phyloP scores from a whole-genome alignment of 2,113 vertebrate genomes.

The Leptosomus discolor region DNA sequence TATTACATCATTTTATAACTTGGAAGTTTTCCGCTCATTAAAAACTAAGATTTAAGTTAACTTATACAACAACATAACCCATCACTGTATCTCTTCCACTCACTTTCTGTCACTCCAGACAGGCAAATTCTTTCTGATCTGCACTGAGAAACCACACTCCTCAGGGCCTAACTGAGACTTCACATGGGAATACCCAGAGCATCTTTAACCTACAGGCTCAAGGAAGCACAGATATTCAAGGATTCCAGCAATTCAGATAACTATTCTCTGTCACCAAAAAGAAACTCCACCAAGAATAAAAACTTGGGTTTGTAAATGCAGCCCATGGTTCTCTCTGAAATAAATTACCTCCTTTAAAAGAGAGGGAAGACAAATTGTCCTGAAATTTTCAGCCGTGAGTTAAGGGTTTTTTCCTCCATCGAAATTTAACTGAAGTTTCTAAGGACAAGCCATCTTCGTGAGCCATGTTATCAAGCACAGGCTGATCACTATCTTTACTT shows the following conservation, averaged over 20 bases:
- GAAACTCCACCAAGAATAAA: neutral
- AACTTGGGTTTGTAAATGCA: neutral
- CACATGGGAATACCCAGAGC: neutral
- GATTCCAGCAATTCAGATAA: neutral
- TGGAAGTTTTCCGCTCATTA: neutral
- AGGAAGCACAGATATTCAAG: neutral
- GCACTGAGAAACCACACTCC: neutral
- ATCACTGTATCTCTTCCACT: neutral
- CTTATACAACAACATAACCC: neutral
- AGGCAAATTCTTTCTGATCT: neutral
- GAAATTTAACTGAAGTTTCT: neutral
- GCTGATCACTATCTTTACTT: neutral
- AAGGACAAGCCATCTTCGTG: neutral
- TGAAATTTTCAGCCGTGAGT: neutral
- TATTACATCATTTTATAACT: neutral
- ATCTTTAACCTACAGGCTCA: neutral
- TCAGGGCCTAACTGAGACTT: neutral
- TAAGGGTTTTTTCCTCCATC: neutral
- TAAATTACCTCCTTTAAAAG: neutral
- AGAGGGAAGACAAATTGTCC: neutral
- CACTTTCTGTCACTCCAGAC: neutral
- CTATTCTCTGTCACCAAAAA: neutral
- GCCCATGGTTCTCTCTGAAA: neutral
- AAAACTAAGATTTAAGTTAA: neutral
- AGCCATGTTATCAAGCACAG: neutral